Base-by-base conservation (phyloP, 2,797 vertebrate genomes). In the Petrocephalus sullivani region DNA sequence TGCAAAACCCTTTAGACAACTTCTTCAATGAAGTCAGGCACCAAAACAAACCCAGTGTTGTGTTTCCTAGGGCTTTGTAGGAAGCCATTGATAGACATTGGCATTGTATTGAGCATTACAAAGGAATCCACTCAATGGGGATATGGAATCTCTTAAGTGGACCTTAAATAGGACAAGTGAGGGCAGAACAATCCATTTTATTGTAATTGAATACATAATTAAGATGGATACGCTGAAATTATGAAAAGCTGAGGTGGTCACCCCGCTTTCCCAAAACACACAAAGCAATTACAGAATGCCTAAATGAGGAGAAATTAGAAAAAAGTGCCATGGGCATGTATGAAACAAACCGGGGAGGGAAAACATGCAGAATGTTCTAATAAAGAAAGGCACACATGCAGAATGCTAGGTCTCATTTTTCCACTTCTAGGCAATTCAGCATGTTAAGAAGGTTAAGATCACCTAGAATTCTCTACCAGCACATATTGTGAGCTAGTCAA, bases 251-350 rank as follows among this genome's bases (percentile, higher is more conserved):
- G 58, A 88, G 57, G 46, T 85, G 49, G 58, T 88, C 82, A 67
- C 82, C 51, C 81, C 61, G 53, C 81, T 85, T 51, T 64, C 81
- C 87, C 60, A 41, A 21, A 54, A 67, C 61, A 85, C 87, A 85
- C 81, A 88, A 88, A 88, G 87, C 87, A 85, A 88, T 71, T 85
- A 85, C 87, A 67, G 61, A 67, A n/a, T 67, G 82, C 60, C 58
- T 82, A 88, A 64, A 21, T 84, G 57, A 75, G 82, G 57, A 28
- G 49, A 46, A 61, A 23, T 81, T 60, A 33, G 23, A 64, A 64
- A 81, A 84, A 88, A 85, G 61, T 71, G 82, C 21, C 87, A 71
- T 41, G 37, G 19, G 64, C 61, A 56, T 33, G 41, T 41, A 56
- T 57, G 60, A 54, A 85, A 54, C 19, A 85, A 85, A 85, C 49